phyloP scores from a whole-genome alignment of 2,113 vertebrate species.

The Setophaga kirtlandii region DNA sequence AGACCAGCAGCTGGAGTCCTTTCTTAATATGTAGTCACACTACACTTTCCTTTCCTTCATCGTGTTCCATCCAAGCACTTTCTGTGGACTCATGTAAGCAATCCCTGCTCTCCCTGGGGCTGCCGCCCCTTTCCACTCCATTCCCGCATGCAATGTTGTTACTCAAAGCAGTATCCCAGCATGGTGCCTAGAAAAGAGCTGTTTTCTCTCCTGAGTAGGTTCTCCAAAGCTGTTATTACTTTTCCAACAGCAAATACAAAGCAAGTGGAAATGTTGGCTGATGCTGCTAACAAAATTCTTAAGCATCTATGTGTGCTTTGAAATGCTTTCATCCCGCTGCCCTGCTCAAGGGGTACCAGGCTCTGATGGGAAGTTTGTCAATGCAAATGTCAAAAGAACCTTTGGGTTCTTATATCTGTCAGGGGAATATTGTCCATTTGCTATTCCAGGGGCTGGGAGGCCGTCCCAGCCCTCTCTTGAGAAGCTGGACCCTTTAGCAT shows the following conservation, averaged over 20 bases:
- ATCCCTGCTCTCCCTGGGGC: background rate
- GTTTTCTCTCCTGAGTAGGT: constrained; percentile 59
- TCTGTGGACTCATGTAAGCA: background rate
- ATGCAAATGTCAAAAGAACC: background rate
- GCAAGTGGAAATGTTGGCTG: constrained; percentile 60
- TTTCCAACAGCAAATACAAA: constrained; percentile 62
- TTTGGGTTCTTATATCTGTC: background rate
- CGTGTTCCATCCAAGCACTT: constrained; percentile 2
- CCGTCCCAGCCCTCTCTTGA: background rate
- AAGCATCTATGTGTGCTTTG: constrained; percentile 35
- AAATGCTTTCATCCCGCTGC: background rate
- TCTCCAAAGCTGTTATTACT: constrained; percentile 55
- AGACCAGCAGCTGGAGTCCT: constrained; percentile 46
- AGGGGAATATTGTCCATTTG: background rate
- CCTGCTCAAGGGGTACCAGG: constrained; percentile 6
- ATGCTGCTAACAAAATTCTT: constrained; percentile 50
- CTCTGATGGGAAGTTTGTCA: background rate
- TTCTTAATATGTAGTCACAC: background rate
- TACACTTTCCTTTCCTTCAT: constrained; percentile 27
- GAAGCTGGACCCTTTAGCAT: background rate
- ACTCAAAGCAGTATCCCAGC: constrained; percentile 57
- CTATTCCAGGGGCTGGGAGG: background rate
- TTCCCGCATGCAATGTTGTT: constrained; percentile 51
- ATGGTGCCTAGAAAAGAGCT: constrained; percentile 28
- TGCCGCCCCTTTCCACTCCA: constrained; percentile 16